These are phyloP conservation scores for Linurgus olivaceus DNA, from an alignment of 2,797 vertebrate species.

Conservation along the genomic window DNA sequence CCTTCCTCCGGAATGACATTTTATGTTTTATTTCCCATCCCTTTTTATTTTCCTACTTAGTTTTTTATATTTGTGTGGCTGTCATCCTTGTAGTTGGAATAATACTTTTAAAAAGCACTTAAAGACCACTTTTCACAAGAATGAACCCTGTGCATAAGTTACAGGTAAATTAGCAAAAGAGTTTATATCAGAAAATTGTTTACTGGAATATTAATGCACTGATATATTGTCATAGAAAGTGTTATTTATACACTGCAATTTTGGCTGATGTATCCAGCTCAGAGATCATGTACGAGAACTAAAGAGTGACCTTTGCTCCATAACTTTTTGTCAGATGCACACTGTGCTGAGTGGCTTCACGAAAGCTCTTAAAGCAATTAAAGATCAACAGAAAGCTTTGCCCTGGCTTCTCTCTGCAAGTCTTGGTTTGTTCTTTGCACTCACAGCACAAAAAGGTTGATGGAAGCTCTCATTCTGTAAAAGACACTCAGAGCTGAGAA, in stretches of 20 bases:
- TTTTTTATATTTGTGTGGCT: background rate
- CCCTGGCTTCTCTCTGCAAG: background rate
- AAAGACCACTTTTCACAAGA: background rate
- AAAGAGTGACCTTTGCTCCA: background rate
- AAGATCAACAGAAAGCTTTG: background rate
- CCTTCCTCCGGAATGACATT: background rate
- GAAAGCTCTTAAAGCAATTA: background rate
- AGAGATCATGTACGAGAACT: background rate
- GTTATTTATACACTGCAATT: background rate
- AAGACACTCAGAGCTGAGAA: background rate
- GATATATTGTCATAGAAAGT: background rate
- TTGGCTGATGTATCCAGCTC: background rate
- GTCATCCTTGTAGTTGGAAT: background rate
- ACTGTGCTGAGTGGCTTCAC: background rate
- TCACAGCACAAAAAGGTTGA: background rate
- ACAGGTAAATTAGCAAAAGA: background rate
- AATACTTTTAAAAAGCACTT: background rate
- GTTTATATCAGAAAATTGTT: background rate
- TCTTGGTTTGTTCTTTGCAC: background rate
- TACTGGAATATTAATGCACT: background rate
- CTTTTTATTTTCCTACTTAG: background rate
- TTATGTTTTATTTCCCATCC: background rate
- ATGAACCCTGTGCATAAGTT: background rate
- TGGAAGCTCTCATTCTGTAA: background rate
- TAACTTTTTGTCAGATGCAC: background rate